These are phyloP conservation scores for Pithys albifrons DNA, from an alignment of 2,113 vertebrate genomes.

Conservation along the genomic window DNA sequence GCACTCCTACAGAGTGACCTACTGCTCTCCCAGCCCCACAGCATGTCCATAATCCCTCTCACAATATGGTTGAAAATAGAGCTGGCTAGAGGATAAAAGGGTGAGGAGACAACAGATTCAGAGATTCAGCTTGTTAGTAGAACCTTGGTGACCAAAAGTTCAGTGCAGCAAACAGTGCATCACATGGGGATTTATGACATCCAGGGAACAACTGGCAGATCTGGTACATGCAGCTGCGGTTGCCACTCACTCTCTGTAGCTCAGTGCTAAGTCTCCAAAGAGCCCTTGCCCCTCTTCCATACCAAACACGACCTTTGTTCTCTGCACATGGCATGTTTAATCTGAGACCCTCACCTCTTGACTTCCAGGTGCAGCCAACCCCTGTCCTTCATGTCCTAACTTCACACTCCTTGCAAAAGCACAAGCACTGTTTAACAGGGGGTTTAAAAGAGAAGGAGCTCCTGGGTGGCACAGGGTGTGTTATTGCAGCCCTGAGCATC, in stretches of 20 bases:
- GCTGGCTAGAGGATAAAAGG: background rate
- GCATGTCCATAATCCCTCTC: background rate
- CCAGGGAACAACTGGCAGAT: background rate
- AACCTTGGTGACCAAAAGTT: background rate
- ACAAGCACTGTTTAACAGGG: background rate
- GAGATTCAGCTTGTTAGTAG: background rate
- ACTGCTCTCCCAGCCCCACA: background rate
- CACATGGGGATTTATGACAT: background rate
- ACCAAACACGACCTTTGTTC: background rate
- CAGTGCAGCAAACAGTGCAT: background rate
- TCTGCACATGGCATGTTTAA: background rate
- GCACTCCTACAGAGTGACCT: background rate
- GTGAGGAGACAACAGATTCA: background rate
- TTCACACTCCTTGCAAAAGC: background rate
- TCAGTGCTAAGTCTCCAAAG: background rate
- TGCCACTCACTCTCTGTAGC: background rate
- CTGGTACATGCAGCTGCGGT: rapidly evolving
- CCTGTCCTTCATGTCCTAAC: background rate
- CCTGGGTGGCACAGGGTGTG: background rate
- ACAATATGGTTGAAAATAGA: background rate
- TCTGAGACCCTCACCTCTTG: background rate
- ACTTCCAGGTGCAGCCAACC: background rate
- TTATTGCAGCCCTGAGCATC: background rate
- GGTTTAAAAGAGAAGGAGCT: background rate
- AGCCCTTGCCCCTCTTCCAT: background rate